Evolutionary conservation across 2,113 vertebrate species (phyloP).

Genomic region (Megaceryle maxima): DNA sequence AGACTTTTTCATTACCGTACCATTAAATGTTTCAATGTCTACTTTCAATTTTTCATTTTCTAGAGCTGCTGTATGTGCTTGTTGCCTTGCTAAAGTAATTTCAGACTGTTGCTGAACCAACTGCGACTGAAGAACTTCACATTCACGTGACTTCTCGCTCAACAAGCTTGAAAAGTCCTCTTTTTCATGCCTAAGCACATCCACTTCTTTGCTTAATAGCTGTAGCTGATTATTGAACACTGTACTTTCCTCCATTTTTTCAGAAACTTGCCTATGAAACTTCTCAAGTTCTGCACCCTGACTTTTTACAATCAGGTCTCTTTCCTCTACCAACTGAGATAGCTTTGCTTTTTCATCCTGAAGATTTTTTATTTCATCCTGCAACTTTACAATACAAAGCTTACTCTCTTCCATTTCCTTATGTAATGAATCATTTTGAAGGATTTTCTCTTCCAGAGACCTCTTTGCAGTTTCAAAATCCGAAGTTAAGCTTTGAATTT

Average conservation of each 20-base stretch:
- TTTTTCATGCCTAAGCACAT: conserved; percentile 71
- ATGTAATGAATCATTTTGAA: conserved; percentile 54
- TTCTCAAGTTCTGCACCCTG: conserved; percentile 57
- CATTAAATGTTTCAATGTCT: conserved; percentile 68
- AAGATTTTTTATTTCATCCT: conserved; percentile 68
- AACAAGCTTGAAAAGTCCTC: conserved; percentile 48
- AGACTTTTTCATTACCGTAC: conserved; percentile 39
- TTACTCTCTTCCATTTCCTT: conserved; percentile 59
- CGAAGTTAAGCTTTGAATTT: conserved; percentile 71
- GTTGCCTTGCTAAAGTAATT: conserved; percentile 64
- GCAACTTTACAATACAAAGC: conserved; percentile 38
- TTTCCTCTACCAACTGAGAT: conserved; percentile 64
- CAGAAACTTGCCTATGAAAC: conserved; percentile 68
- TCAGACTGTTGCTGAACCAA: conserved; percentile 58
- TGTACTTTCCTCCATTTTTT: conserved; percentile 66
- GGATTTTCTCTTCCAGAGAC: conserved; percentile 67
- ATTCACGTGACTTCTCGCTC: conserved; percentile 65
- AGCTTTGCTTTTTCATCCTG: conserved; percentile 56
- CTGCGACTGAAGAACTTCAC: conserved; percentile 56
- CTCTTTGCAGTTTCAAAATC: conserved; percentile 71
- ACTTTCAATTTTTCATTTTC: conserved; percentile 76
- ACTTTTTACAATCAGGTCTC: conserved; percentile 59
- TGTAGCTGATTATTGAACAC: conserved; percentile 72
- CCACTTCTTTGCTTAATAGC: conserved; percentile 61
- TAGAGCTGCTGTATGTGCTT: conserved; percentile 62